Evolutionary conservation across 2,888 invertebrate species (phyloP).

Genomic region (Tribolium freemani): DNA sequence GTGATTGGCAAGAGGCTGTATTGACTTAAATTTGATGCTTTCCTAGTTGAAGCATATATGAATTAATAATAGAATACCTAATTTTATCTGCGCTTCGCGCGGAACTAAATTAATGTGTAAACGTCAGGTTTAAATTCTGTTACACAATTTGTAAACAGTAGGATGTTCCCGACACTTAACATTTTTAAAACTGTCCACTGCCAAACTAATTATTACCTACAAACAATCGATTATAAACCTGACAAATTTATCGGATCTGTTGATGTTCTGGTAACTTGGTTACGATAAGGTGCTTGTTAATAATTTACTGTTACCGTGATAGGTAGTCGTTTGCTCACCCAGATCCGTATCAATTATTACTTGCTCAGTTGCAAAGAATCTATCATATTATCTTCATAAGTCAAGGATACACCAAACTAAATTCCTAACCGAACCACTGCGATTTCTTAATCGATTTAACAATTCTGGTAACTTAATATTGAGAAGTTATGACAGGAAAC

Average conservation of each 20-base stretch:
- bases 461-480: neutral
- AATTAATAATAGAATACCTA: constrained; percentile 55
- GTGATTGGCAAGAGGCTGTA: constrained; percentile 53
- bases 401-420: too few relatives aligned
- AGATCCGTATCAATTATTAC: constrained; percentile 47
- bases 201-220: neutral
- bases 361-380: constrained; percentile 47
- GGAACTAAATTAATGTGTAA: constrained; percentile 48
- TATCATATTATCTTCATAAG: neutral
- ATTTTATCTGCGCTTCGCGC: constrained; percentile 48
- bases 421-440: too few relatives aligned
- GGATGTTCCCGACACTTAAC: constrained; percentile 1
- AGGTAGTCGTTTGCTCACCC: constrained; percentile 45
- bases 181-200: neutral
- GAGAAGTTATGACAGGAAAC: constrained; percentile 2
- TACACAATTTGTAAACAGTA: constrained; percentile 45
- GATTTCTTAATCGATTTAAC: constrained; percentile 2
- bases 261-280: constrained; percentile 50
- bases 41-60: constrained; percentile 49
- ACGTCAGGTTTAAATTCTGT: constrained; percentile 43
- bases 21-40: constrained; percentile 52
- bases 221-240: constrained; percentile 41
- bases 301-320: constrained; percentile 51
- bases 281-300: constrained; percentile 50
- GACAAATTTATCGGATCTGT: constrained; percentile 47